Evolutionary conservation across 1,140 invertebrate genomes (phyloP), one percentile per base, ranked within the genome.

Genomic region (Yoshiicerus persimilis): DNA sequence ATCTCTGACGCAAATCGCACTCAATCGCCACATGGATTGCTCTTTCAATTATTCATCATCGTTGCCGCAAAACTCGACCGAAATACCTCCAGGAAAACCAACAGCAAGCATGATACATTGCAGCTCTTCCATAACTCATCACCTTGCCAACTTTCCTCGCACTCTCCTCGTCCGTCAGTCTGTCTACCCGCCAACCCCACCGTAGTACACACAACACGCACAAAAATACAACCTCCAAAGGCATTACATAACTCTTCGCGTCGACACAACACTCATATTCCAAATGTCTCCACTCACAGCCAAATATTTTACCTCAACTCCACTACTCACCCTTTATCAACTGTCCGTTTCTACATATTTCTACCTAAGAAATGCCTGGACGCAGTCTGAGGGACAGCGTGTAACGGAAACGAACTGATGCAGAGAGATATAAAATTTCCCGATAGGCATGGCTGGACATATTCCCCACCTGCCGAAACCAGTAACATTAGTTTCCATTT

Each of bases 1-100:
- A 36, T 80, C 75, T 84, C 39, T 84, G 83, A 86, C 47, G 85
- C 25, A 86, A 86, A 86, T 86, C 56, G 62, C 30, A 86, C 64
- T 86, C 85, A 86, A 86, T 86, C 56, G 85, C 56, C 56, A 86
- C 47, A 86, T 66, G 47, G 85, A 86, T 86, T 86, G 86, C 86
- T 87, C 86, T 87, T 47, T 87, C 86, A 87, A 87, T 87, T 87
- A 87, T 87, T 87, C 86, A 87, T 87, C 86, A 32, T 30, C 47
- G n/a, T 27, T 86, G n/a, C 47, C 56, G 34, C 56, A 86, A 86
- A 41, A 84, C 38, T 56, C 41, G 27, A 41, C 41, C 83, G 83
- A 80, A 34, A 80, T 80, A 80, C 32, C 75, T 80, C 27, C 83
- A 8, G 83, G 38, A 84, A 84, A 47, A 84, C 41, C 83, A 30